These are phyloP conservation scores for Lipophrys pholis DNA, from an alignment of 2,113 vertebrate genomes.

Conservation along the genomic window DNA sequence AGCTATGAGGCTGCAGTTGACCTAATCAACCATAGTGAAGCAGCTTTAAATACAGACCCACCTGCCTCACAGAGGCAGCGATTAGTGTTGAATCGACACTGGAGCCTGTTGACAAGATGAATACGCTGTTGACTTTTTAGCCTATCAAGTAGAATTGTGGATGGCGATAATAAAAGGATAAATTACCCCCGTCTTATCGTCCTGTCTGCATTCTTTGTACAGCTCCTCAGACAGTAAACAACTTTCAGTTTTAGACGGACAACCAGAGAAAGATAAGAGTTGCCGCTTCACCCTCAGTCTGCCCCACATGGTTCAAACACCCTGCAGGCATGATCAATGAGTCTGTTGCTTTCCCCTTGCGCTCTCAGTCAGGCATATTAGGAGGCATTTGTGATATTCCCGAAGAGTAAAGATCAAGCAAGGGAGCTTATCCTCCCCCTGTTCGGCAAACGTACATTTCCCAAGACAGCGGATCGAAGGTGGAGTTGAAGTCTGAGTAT, in stretches of 20 bases:
- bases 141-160: neutral
- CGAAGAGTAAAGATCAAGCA: conserved; percentile 63
- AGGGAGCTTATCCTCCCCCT: conserved; percentile 53
- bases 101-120: neutral
- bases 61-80: neutral
- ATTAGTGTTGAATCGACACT: neutral
- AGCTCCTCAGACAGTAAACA: neutral
- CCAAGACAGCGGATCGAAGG: conserved; percentile 38
- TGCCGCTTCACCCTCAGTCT: conserved; percentile 1
- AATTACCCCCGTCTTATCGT: neutral
- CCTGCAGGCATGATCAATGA: conserved; percentile 52
- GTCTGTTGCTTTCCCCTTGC: conserved; percentile 38
- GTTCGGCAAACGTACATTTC: conserved; percentile 56
- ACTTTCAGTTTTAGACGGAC: neutral
- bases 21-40: neutral
- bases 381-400: conserved; percentile 56
- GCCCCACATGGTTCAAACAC: conserved; percentile 39
- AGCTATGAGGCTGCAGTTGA: neutral
- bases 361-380: conserved; percentile 45
- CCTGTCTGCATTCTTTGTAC: neutral
- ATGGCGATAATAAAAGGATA: neutral
- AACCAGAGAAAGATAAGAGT: conserved; percentile 22
- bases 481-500: conserved; percentile 47
- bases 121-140: neutral
- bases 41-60: neutral